Evolutionary conservation across 1,140 invertebrate genomes (phyloP).

Genomic region (Latrodectus geometricus): DNA sequence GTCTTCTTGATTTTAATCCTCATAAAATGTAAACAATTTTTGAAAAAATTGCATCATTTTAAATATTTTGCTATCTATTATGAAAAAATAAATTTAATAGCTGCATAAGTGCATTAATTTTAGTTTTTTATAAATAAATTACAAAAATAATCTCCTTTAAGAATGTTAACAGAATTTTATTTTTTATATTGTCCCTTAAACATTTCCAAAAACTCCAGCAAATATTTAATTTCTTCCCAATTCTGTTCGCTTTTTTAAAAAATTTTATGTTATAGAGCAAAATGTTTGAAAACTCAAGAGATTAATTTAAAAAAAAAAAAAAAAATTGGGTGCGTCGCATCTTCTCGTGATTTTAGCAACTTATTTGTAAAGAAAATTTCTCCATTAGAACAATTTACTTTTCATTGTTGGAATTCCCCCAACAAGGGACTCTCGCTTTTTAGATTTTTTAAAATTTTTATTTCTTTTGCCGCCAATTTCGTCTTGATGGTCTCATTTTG

Average conservation of each 20-base stretch:
- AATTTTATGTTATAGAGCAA: background rate
- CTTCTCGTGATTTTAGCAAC: constrained; percentile 12
- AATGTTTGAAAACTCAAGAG: constrained; percentile 10
- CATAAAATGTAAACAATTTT: too few relatives aligned
- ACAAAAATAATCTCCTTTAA: too few relatives aligned
- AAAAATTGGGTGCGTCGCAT: background rate
- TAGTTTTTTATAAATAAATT: too few relatives aligned
- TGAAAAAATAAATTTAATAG: too few relatives aligned
- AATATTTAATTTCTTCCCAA: constrained; percentile 6
- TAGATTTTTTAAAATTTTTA: background rate
- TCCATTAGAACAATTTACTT: constrained; percentile 26
- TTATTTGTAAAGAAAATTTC: constrained; percentile 47
- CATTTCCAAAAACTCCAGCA: background rate
- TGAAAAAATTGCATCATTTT: too few relatives aligned
- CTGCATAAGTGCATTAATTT: too few relatives aligned
- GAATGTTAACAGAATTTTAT: background rate
- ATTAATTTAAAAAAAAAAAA: background rate
- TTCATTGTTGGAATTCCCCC: constrained; percentile 1
- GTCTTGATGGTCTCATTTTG: constrained; percentile 33
- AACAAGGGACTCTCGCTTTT: constrained; percentile 10
- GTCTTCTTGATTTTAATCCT: too few relatives aligned
- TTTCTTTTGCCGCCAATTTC: background rate
- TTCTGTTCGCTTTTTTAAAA: background rate
- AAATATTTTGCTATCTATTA: too few relatives aligned
- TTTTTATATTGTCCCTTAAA: background rate